Evolutionary conservation across 2,113 vertebrate species (phyloP), one percentile per base, ranked within the genome.

Genomic region (Dasyurus viverrinus): DNA sequence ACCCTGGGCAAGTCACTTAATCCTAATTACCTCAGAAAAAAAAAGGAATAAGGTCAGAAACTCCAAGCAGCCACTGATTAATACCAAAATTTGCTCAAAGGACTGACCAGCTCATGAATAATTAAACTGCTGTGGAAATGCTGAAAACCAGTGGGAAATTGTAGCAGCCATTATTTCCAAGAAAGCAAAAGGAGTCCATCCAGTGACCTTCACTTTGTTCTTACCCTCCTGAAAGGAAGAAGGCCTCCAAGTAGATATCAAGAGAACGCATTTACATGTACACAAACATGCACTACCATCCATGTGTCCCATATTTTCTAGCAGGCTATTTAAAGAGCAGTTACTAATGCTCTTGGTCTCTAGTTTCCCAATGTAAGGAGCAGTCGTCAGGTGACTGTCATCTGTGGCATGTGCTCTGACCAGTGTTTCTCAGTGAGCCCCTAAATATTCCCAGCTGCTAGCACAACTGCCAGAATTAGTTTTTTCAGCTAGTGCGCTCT

Each of bases 271-370:
- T 16, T 16, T 19, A 30, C 0, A 11, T 16, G 14, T 6, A 14
- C 36, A 3, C 12, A 30, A 36, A 11, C 4, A 4, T 68, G 30
- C 14, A 6, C 36, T 6, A 0, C 55, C 26, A 10, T 57, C n/a
- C 68, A 42, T 23, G 68, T 84, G 68, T 8, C n/a, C 95, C 0
- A 4, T 42, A 93, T 93, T 84, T 95, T 91, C 89, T 95, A 93
- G 92, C 8, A 46, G 47, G 53, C 95, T 98, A 97, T 97, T 98
- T 98, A 97, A 97, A 97, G 97, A 54, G 0, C 48, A 76, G 90
- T 96, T 92, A 90, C 50, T 90, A 68, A 90, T 50, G 91, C 89
- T 89, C 92, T 91, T 93, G 93, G 53, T 0, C 26, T 94, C 48
- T 93, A 89, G 84, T 50, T 91, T 94, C 96, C 95, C 24, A 4